Evolutionary conservation across 2,797 vertebrate genomes (phyloP).

Genomic region (Merluccius polli): DNA sequence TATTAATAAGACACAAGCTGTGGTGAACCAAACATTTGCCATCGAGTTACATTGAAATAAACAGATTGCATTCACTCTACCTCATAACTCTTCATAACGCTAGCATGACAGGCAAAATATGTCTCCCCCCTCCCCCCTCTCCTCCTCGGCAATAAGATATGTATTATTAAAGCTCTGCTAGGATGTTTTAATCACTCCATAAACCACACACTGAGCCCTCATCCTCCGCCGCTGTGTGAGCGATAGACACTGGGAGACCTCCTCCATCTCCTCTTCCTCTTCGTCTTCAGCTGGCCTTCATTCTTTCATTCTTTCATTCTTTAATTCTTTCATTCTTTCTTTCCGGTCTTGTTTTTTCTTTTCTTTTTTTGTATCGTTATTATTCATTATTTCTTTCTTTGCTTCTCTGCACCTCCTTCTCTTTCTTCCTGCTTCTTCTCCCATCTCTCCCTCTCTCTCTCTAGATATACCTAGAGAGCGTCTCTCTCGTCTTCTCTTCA

Average conservation of each 20-base stretch:
- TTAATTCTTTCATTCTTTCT: not conserved
- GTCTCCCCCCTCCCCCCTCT: not conserved
- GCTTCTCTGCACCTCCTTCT: not conserved
- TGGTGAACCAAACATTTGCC: not conserved
- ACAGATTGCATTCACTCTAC: not conserved
- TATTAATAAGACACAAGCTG: too few species aligned
- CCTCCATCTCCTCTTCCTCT: not conserved
- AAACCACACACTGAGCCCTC: conserved; percentile 44
- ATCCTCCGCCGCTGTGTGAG: conserved; percentile 35
- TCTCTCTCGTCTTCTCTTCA: conserved; percentile 53
- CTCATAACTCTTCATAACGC: not conserved
- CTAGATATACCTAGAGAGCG: too few species aligned
- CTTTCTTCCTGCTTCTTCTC: not conserved
- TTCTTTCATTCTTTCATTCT: not conserved
- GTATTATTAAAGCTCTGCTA: conserved; percentile 46
- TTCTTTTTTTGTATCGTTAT: too few species aligned
- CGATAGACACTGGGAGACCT: conserved; percentile 42
- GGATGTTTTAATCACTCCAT: conserved; percentile 51
- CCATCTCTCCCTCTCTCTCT: not conserved
- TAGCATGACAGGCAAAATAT: not conserved
- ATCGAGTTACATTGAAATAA: not conserved
- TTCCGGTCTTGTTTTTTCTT: too few species aligned
- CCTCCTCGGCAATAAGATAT: conserved; percentile 17
- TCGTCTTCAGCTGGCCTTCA: too few species aligned
- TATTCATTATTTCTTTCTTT: not conserved